Conservation (phyloP, 2,888 invertebrate species). For the Hypsopygia costalis region DNA sequence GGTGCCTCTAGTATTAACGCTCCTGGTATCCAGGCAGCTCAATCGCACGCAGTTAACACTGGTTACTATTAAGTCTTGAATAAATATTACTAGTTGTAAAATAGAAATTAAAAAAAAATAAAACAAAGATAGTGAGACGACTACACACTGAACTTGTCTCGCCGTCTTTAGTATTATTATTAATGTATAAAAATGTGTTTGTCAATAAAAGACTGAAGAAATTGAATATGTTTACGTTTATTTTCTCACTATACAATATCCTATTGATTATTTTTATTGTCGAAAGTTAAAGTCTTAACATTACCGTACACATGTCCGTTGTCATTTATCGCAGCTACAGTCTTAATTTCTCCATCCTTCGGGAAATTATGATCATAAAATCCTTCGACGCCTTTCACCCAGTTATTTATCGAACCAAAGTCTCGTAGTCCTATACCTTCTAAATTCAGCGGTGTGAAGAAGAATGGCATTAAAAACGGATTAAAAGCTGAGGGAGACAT, state of each 20-base stretch:
- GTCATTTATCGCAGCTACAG: conserved; percentile 46
- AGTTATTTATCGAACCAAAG: conserved; percentile 32
- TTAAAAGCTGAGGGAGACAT: conserved; percentile 34
- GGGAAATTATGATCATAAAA: conserved; percentile 36
- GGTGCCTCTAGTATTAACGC: conserved; percentile 54
- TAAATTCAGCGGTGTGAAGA: conserved; percentile 34
- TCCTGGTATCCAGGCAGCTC: conserved; percentile 52
- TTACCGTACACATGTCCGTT: conserved; percentile 51
- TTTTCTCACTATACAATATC: conserved; percentile 11
- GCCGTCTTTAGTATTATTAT: conserved; percentile 33
- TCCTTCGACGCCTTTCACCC: conserved; percentile 42
- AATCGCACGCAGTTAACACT: conserved; percentile 53
- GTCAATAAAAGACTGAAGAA: conserved; percentile 40
- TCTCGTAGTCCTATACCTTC: conserved; percentile 31
- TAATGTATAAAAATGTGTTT: conserved; percentile 3
- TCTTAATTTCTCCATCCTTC: conserved; percentile 31
- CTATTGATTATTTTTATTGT: conserved; percentile 28
- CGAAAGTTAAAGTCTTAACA: conserved; percentile 41
- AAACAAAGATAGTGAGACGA: conserved; percentile 54
- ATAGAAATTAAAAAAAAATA: conserved; percentile 5
- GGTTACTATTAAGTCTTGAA: conserved; percentile 46
- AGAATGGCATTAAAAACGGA: conserved; percentile 42
- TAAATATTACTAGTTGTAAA: background rate
- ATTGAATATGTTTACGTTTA: conserved; percentile 4
- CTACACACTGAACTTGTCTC: conserved; percentile 52